Evolutionary conservation across 2,797 vertebrate species (phyloP), one percentile per base, ranked within the genome.

Genomic region (Sebastes taczanowskii): DNA sequence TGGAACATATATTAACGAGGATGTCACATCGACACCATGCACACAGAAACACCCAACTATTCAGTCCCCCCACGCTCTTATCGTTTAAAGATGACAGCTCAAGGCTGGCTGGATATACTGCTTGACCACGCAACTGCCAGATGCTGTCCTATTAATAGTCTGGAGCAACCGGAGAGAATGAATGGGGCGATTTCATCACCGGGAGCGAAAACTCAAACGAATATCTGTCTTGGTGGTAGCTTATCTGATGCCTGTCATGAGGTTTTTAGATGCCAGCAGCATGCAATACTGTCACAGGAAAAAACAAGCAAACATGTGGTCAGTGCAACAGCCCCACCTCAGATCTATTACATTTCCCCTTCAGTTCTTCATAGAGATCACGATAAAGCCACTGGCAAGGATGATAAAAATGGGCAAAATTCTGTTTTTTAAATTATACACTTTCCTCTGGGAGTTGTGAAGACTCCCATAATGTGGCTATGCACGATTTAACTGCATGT

Each of bases 61-160:
- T 85, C 86, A 81, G 69, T 77, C 72, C 63, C 79, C 81, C 87
- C 71, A 86, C 49, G 1, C 77, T 70, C 85, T 85, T 87, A 89
- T 83, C 78, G 32, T 75, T 88, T 82, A 88, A 81, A 88, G 64
- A 84, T 90, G 88, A 89, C 86, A 82, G 80, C 87, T 92, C 89
- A 81, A 82, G 85, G 86, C 88, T 86, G 78, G 25, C 78, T 89
- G 77, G 71, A 87, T 88, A 69, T 77, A 86, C 78, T n/a, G 73
- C 77, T 84, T 86, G 87, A 88, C 82, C 88, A 86, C 85, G 74
- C 82, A 79, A 78, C 74, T 73, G 81, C 85, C 86, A 90, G 86
- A 89, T 80, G 58, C 75, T n/a, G 60, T 84, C 75, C 89, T 91
- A 88, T 93, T 93, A 89, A 85, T 91, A 86, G 80, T 34, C 74